Evolutionary conservation across 2,113 vertebrate genomes (phyloP).

Genomic region (Trogon surrucura): DNA sequence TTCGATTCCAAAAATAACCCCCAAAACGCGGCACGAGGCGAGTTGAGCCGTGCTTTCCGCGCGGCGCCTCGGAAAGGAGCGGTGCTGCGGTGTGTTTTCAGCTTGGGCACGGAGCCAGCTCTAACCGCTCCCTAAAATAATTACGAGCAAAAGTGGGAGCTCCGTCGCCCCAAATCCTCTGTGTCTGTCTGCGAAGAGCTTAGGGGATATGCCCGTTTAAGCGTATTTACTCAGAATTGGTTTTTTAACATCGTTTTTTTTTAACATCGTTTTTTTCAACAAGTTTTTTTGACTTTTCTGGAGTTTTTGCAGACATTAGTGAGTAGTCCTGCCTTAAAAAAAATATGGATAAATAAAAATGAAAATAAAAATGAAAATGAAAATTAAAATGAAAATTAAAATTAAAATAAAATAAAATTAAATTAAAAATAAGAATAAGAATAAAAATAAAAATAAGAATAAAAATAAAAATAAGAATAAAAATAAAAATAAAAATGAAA

Average conservation of each 20-base stretch:
- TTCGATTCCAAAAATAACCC: conserved; percentile 40
- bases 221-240: neutral
- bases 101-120: neutral
- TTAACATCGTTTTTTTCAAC: too few species aligned
- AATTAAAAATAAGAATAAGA: too few species aligned
- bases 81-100: conserved; percentile 23
- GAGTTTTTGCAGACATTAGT: neutral
- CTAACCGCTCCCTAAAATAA: neutral
- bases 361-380: neutral
- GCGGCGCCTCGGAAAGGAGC: neutral
- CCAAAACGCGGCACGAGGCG: neutral
- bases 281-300: neutral
- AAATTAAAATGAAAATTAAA: too few species aligned
- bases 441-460: too few species aligned
- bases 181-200: neutral
- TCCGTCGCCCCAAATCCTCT: neutral
- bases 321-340: neutral
- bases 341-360: neutral
- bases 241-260: neutral
- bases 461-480: too few species aligned
- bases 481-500: too few species aligned
- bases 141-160: neutral
- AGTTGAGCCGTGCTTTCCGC: neutral
- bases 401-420: too few species aligned
- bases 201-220: neutral